Base-by-base conservation (phyloP, 2,888 invertebrate species). In the Drosophila phalerata region DNA sequence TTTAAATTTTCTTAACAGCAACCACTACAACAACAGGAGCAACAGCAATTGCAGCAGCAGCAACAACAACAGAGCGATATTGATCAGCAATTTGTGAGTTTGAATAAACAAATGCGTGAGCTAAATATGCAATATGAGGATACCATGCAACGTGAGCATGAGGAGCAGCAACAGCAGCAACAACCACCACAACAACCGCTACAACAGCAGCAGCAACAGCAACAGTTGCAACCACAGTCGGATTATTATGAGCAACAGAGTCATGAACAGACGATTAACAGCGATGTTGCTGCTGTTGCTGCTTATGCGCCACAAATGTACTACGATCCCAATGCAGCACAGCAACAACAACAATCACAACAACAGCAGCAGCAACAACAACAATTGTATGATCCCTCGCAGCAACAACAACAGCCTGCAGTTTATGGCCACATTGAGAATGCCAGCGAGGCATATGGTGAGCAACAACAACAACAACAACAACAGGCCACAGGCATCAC, bases 81-180 rank as follows among this genome's bases (percentile, higher is more conserved):
- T 65, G 90, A 92, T 88, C 91, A 92, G 73, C 91, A 92, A 75
- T 92, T 92, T 81, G 81, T 81, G 17, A 90, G 92, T 81, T 88
- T 93, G 1, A 92, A 91, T 78, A 90, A 92, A 77, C 92, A 92
- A 73, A 92, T 92, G 73, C 90, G 81, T 67, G 91, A 92, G 66
- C 75, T 93, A 17, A 92, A 91, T 79, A 84, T 91, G 88, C 92
- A 92, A 77, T 91, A 92, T 69, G 88, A 77, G 22, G 74, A 76
- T 37, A 77, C 51, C 2, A 43, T 65, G 58, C 86, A 81, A 30
- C 57, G 81, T 11, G 78, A 86, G 19, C 73, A 68, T 1, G 69
- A 70, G 28, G 43, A 74, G 47, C 67, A 63, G 28, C 61, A 70
- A 10, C 74, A 73, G 17, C 43, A 32, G 5, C 56, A 45, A 15